Conservation (phyloP, 2,797 vertebrate species). For the Mustela erminea region DNA sequence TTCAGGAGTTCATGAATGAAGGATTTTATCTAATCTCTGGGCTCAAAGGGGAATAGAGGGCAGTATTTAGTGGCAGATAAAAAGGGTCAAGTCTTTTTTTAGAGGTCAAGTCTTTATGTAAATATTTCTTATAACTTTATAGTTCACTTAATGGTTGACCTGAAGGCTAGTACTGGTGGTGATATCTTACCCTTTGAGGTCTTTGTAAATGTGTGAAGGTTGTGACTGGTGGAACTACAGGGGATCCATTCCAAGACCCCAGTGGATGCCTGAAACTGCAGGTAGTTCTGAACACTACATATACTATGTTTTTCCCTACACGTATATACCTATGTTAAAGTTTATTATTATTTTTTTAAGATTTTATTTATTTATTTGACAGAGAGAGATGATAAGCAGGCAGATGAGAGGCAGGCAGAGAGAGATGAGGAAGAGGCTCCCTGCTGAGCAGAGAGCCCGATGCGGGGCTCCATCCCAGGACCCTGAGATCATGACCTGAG, state of each 20-base stretch:
- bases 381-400: too few species aligned
- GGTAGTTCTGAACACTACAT: not conserved
- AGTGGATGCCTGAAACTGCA: not conserved
- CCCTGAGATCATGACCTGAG: too few species aligned
- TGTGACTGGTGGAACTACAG: not conserved
- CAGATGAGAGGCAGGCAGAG: too few species aligned
- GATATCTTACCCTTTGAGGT: not conserved
- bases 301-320: not conserved
- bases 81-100: constrained; percentile 10
- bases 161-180: not conserved
- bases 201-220: not conserved
- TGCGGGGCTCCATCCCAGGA: too few species aligned
- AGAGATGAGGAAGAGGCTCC: too few species aligned
- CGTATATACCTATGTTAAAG: not conserved
- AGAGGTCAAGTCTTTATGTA: constrained; percentile 5
- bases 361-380: too few species aligned
- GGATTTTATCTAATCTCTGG: constrained; percentile 12
- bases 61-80: constrained; percentile 14
- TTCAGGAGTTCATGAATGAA: constrained; percentile 52
- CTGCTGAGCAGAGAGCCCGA: too few species aligned
- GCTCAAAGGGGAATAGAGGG: constrained; percentile 30
- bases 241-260: not conserved
- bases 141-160: constrained; percentile 38
- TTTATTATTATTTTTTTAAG: not conserved
- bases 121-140: constrained; percentile 39